phyloP scores from a whole-genome alignment of 2,888 invertebrate genomes.

The Drosophila stalkeri region DNA sequence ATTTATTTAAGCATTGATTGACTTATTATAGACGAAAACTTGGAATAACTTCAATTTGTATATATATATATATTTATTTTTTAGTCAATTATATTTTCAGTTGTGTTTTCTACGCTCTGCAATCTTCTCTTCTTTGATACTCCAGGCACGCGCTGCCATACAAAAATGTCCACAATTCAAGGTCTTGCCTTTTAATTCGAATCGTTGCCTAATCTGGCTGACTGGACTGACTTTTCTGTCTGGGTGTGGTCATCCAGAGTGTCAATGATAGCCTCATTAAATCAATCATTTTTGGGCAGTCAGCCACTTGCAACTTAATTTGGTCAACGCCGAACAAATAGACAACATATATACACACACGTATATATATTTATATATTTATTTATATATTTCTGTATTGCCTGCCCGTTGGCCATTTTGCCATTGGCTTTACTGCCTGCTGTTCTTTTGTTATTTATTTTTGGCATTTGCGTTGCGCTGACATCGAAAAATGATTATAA shows the following conservation, averaged over 20 bases:
- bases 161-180: conserved; percentile 27
- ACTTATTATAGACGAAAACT: too few species aligned
- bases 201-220: conserved; percentile 30
- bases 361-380: conserved; percentile 11
- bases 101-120: background rate
- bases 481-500: conserved; percentile 76
- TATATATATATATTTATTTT: background rate
- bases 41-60: too few species aligned
- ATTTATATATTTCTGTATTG: conserved; percentile 25
- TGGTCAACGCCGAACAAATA: conserved; percentile 53
- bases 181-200: conserved; percentile 29
- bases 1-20: too few species aligned
- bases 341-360: conserved; percentile 4
- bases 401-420: conserved; percentile 52
- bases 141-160: conserved; percentile 15
- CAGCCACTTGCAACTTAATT: conserved; percentile 74
- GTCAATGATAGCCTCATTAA: conserved; percentile 75
- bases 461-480: conserved; percentile 50
- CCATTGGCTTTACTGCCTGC: conserved; percentile 40
- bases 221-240: conserved; percentile 3
- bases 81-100: background rate
- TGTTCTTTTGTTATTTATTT: conserved; percentile 56
- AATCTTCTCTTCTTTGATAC: background rate
- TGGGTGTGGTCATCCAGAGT: conserved; percentile 50
- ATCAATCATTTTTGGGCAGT: conserved; percentile 76